Base-by-base conservation (phyloP, 2,113 vertebrate genomes). In the Mirounga angustirostris region DNA sequence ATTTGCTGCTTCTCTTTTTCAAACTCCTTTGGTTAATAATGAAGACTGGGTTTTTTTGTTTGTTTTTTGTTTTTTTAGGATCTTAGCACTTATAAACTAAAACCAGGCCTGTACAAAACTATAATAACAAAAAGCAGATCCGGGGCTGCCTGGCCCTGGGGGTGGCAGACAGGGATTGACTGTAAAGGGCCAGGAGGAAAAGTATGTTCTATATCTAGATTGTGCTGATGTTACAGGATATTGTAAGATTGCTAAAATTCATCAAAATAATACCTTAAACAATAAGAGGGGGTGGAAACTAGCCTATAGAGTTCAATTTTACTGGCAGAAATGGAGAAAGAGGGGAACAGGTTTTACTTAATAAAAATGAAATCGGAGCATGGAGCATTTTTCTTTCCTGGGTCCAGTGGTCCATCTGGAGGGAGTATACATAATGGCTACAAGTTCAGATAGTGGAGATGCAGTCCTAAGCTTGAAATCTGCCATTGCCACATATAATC, bases 211-310 rank as follows among this genome's bases (percentile, higher is more conserved):
- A 5, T 54, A 19, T 73, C 79, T 92, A 59, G 16, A 69, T 5
- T 71, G 33, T 81, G 28, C 52, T 69, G 52, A 22, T 61, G 43
- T 46, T 59, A 89, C 11, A 40, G 36, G 63, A 61, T 50, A 69
- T 80, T 52, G 7, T 40, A 79, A 30, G 26, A 21, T 73, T 61
- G 65, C 12, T 24, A 40, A 81, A 80, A 63, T 73, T 36, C 78
- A 94, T 40, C 78, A 94, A 61, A 94, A 82, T 71, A 89, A 63
- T 73, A 61, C 67, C 65, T 74, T 74, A 73, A 89, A 81, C 82
- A 86, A 21, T 22, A 58, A 26, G 4, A 2, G 9, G 28, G 30
- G 1, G 52, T 11, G 2, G 46, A 30, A 73, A n/a, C 58, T 78
- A 30, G 40, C 2, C 1, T 61, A 1, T 59, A 81, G 40, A n/a